phyloP scores from a whole-genome alignment of 1,140 invertebrate genomes.

The Thaumatotibia leucotreta region DNA sequence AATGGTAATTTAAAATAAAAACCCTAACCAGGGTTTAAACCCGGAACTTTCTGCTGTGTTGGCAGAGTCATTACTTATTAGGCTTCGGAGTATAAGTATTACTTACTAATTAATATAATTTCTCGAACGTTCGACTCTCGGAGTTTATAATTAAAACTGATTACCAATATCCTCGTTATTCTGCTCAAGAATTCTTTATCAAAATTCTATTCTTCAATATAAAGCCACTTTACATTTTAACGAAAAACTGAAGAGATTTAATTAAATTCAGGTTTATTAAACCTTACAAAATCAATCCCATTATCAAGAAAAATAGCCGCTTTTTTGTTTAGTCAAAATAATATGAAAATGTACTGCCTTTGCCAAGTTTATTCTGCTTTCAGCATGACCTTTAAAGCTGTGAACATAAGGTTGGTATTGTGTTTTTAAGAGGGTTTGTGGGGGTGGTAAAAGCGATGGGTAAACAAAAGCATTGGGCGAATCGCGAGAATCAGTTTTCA shows the following conservation, averaged over 20 bases:
- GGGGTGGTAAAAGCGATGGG: background rate
- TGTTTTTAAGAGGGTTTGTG: background rate
- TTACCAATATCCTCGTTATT: no score
- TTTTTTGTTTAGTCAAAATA: slow-evolving; percentile 14
- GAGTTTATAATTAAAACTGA: no score
- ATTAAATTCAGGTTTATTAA: background rate
- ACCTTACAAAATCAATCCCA: background rate
- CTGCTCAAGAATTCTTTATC: background rate
- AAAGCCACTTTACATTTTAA: background rate
- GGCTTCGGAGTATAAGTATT: no score
- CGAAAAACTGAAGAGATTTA: background rate
- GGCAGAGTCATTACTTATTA: no score
- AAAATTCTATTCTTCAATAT: background rate
- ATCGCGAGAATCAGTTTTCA: slow-evolving; percentile 10
- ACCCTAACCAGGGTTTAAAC: no score
- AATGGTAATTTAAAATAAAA: no score
- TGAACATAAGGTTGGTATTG: background rate
- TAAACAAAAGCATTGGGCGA: slow-evolving; percentile 7
- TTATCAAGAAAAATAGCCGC: slow-evolving; percentile 4
- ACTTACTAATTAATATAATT: no score
- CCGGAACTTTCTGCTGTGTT: no score
- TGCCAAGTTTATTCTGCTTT: background rate
- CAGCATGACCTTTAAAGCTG: background rate
- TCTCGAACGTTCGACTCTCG: no score
- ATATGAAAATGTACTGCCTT: slow-evolving; percentile 5